phyloP scores from a whole-genome alignment of 2,113 vertebrate genomes.

The Sander vitreus region DNA sequence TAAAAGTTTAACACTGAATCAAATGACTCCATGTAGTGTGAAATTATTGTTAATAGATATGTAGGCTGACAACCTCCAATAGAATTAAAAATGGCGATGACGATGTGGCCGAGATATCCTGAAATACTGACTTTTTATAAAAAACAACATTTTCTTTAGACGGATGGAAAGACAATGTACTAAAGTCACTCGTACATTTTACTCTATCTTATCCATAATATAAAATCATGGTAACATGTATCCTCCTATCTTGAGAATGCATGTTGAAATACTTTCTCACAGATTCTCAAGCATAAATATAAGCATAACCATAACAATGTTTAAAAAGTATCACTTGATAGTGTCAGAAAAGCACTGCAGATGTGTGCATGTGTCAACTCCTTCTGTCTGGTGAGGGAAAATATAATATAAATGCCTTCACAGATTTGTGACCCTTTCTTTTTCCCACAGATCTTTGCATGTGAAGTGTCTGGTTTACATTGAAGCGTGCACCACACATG shows the following conservation, averaged over 20 bases:
- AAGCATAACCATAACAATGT: slow-evolving; percentile 72
- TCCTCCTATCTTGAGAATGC: slow-evolving; percentile 46
- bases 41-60: no score
- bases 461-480: slow-evolving; percentile 59
- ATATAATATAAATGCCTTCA: slow-evolving; percentile 52
- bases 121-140: neutral
- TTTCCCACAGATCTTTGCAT: slow-evolving; percentile 47
- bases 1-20: neutral
- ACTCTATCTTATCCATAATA: neutral
- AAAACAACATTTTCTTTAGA: no score
- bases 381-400: slow-evolving; percentile 54
- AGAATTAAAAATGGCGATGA: neutral
- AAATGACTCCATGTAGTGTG: neutral
- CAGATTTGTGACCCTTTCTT: slow-evolving; percentile 65
- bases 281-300: slow-evolving; percentile 62
- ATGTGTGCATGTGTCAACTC: slow-evolving; percentile 60
- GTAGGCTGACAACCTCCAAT: neutral
- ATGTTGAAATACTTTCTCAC: slow-evolving; percentile 75
- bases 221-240: neutral
- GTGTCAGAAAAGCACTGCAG: slow-evolving; percentile 71
- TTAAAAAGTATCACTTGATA: slow-evolving; percentile 73
- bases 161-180: neutral
- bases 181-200: neutral
- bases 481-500: slow-evolving; percentile 43
- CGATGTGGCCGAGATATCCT: neutral